Evolutionary conservation across 2,888 invertebrate species (phyloP).

Genomic region (Ennomos erosarius): DNA sequence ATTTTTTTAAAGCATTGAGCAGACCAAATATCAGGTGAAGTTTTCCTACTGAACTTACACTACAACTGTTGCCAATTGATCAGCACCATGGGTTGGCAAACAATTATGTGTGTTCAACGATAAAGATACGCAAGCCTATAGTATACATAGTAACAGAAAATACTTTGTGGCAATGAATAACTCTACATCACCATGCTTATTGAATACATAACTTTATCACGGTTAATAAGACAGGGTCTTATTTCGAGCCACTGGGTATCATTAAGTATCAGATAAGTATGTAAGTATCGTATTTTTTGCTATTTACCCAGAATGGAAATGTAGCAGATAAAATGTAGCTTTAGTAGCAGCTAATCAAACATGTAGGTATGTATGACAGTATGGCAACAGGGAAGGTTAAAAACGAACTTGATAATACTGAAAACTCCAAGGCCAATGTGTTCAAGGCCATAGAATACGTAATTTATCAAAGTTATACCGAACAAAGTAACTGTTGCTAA

Average conservation of each 20-base stretch:
- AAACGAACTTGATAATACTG: neutral
- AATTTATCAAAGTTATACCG: neutral
- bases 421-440: constrained; percentile 3
- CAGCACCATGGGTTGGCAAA: constrained; percentile 21
- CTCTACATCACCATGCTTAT: neutral
- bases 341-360: constrained; percentile 22
- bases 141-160: neutral
- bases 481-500: neutral
- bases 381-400: constrained; percentile 14
- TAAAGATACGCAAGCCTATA: constrained; percentile 3
- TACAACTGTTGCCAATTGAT: constrained; percentile 24
- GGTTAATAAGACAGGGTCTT: constrained; percentile 1
- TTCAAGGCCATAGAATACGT: neutral
- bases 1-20: too few relatives aligned
- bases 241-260: neutral
- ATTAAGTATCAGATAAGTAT: constrained; percentile 4
- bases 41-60: constrained; percentile 15
- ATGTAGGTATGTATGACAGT: constrained; percentile 7
- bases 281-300: constrained; percentile 8
- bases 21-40: neutral
- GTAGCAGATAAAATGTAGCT: constrained; percentile 3
- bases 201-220: too few relatives aligned
- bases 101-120: constrained; percentile 26
- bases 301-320: constrained; percentile 18
- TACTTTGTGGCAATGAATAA: constrained; percentile 4